Base-by-base conservation (phyloP, 1,140 invertebrate genomes). In the Octopus sinensis region DNA sequence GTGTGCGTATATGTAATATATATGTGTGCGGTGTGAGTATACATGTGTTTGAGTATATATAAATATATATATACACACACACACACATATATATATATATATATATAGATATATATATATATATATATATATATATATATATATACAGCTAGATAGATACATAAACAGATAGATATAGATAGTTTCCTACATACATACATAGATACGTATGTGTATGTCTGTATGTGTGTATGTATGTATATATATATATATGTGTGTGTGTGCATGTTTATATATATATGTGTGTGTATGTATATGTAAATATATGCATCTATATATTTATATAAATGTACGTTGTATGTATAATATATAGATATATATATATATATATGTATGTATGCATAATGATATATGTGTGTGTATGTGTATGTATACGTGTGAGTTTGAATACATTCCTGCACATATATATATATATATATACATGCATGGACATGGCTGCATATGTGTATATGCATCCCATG, bases 271-370 rank as follows among this genome's bases (percentile, higher is more conserved):
- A 0, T 12, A 71, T 71, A n/a, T 10, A 4, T 10, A 17, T 12
- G 3, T 12, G 6, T 5, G 6, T 17, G 3, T 71, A 0, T 71
- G 0, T 0, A 0, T 71, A 12, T 3, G 0, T 71, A 4, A 0
- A 17, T 3, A 1, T 62, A 3, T 62, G 17, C 3, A 53, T 88
- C 89, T 54, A 2, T 85, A 91, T 90, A 88, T 88, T 1, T 91
- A 90, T 81, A 88, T 91, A 89, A 88, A 79, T 91, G 91, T 83
- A 88, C 90, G 6, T 83, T 91, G 79, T 90, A 90, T 56, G 84
- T 91, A 12, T 84, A 89, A n/a, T n/a, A n/a, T n/a, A n/a, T n/a
- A n/a, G n/a, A n/a, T n/a, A n/a, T n/a, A n/a, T n/a, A n/a, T n/a
- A n/a, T n/a, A n/a, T n/a, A n/a, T n/a, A n/a, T n/a, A n/a, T n/a